Base-by-base conservation (phyloP, 1,140 invertebrate genomes). In the Diorhabda elongata region DNA sequence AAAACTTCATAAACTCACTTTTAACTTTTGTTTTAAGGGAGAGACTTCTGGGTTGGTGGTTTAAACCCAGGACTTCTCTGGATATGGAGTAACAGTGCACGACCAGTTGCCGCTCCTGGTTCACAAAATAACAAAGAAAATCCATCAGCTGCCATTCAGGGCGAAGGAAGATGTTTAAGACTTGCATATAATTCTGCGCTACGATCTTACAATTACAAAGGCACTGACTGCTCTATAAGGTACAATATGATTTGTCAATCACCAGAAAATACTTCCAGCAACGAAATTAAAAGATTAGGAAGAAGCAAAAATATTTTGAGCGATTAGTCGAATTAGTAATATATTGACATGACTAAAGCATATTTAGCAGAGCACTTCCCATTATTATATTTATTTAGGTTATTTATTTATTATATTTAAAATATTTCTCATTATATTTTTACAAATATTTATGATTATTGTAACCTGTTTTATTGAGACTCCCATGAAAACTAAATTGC, bases 71-170 rank as follows among this genome's bases (percentile, higher is more conserved):
- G 92, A 9, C 82, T 94, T 2, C 81, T 94, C 26, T 94, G 92
- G 92, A 93, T 93, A 75, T 94, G 92, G 92, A 87, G 91, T 5
- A 89, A 89, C 72, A 92, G 89, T 57, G 91, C 90, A 0, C 85
- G 88, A 70, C 90, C 91, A 0, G 87, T 93, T 65, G 71, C 65
- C 78, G 78, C 79, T 78, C 83, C 84, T 41, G 75, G 79, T 59
- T 79, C 78, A 66, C 81, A 78, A 47, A 73, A 74, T 57, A 74
- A 76, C 61, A 78, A 79, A 61, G 67, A 77, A 64, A 75, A 79
- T 57, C 73, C 73, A 56, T 72, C 75, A 79, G 63, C 75, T 78
- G 84, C 81, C 9, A 83, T 83, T 2, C 72, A 81, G 58, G 86
- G 86, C 4, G 81, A 83, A 58, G 87, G 86, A 2, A 76, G 86